Percentiles rank a stretch among this genome's conserved stretches.
Evolutionary conservation across 1,140 invertebrate species (phyloP).

Genomic region (Mercenaria mercenaria): DNA sequence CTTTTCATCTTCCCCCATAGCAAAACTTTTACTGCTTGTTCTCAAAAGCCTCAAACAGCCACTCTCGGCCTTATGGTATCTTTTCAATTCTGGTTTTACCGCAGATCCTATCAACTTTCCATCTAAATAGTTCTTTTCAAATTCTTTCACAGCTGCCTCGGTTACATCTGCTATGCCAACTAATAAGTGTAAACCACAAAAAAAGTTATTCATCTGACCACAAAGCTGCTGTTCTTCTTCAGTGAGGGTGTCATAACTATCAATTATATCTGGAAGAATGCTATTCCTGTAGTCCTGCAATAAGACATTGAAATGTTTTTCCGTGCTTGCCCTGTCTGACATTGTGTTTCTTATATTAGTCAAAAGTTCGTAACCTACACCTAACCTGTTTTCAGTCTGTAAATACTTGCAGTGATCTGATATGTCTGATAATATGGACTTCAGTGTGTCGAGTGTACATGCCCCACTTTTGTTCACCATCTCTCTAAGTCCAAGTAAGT

Average conservation of each 20-base stretch:
- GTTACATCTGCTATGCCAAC: constrained; percentile 57
- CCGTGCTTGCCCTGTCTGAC: constrained; percentile 60
- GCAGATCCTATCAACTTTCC: not conserved
- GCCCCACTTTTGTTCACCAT: constrained; percentile 59
- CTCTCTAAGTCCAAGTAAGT: constrained; percentile 63
- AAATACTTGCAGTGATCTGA: too few species aligned
- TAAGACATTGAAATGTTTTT: constrained; percentile 55
- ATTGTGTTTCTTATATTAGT: constrained; percentile 58
- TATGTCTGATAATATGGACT: constrained; percentile 50
- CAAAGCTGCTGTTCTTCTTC: constrained; percentile 31
- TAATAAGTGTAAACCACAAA: constrained; percentile 62
- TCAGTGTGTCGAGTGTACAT: constrained; percentile 59
- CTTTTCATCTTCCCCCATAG: constrained; percentile 62
- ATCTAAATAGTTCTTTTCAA: constrained; percentile 32
- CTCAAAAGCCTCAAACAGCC: constrained; percentile 39
- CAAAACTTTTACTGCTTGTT: constrained; percentile 40
- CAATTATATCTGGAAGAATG: not conserved
- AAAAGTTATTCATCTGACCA: constrained; percentile 52
- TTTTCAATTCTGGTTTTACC: not conserved
- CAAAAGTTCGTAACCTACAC: constrained; percentile 37
- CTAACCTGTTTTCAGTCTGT: not conserved
- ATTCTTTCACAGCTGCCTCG: constrained; percentile 19
- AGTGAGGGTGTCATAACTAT: constrained; percentile 11
- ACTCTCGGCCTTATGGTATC: constrained; percentile 40
- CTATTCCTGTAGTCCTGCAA: constrained; percentile 44